These are phyloP conservation scores for Coranthus polyacanthus DNA, from an alignment of 2,797 vertebrate species.

Conservation along the genomic window DNA sequence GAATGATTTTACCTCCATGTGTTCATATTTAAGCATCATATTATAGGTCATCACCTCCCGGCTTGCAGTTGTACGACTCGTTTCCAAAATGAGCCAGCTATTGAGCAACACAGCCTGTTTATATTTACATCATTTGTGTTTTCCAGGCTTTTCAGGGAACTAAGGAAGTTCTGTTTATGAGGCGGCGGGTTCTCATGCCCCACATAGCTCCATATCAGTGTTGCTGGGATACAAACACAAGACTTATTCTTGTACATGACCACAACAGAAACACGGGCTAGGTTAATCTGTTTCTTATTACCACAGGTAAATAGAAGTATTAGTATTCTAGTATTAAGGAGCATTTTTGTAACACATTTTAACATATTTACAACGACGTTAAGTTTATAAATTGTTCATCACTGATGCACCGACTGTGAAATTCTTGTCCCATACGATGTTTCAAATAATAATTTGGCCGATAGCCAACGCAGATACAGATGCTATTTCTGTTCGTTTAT, in stretches of 20 bases:
- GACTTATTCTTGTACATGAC: constrained; percentile 7
- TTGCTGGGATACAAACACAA: constrained; percentile 23
- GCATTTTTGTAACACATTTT: neutral
- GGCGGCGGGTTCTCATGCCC: constrained; percentile 32
- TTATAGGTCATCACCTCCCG: constrained; percentile 26
- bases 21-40: constrained; percentile 46
- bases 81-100: constrained; percentile 18
- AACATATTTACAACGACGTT: neutral
- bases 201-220: constrained; percentile 7
- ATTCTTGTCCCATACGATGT: too few relatives aligned
- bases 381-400: too few relatives aligned
- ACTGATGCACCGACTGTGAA: too few relatives aligned
- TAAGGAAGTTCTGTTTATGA: constrained; percentile 30
- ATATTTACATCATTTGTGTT: constrained; percentile 57
- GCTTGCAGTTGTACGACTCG: constrained; percentile 7
- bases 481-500: too few relatives aligned
- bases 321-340: neutral
- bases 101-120: constrained; percentile 61
- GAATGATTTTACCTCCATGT: constrained; percentile 52
- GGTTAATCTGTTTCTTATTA: constrained; percentile 26
- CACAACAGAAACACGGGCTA: constrained; percentile 25
- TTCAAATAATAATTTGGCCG: too few relatives aligned
- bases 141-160: constrained; percentile 30
- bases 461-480: too few relatives aligned
- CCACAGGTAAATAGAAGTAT: constrained; percentile 8